Evolutionary conservation across 2,797 vertebrate species (phyloP).

Genomic region (Harpagifer antarcticus): DNA sequence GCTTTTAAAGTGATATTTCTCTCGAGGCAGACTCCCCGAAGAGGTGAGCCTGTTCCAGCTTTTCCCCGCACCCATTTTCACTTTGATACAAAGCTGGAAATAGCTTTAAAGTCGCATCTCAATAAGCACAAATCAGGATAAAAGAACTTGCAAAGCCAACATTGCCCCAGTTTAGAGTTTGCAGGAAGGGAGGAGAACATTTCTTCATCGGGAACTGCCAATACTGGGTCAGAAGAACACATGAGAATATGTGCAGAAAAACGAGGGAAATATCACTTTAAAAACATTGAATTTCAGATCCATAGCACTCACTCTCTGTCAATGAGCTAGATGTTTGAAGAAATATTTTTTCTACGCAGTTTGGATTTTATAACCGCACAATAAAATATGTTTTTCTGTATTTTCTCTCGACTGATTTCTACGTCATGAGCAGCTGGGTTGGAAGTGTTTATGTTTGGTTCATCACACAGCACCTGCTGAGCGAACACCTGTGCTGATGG

Average conservation of each 20-base stretch:
- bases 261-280: constrained; percentile 48
- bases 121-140: constrained; percentile 13
- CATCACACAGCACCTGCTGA: constrained; percentile 1
- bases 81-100: constrained; percentile 35
- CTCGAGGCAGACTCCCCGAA: constrained; percentile 21
- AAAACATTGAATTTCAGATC: constrained; percentile 29
- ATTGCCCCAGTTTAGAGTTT: constrained; percentile 49
- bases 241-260: constrained; percentile 34
- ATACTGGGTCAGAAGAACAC: constrained; percentile 55
- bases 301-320: constrained; percentile 35
- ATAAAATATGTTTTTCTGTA: constrained; percentile 72
- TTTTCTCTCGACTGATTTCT: neutral
- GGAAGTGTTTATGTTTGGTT: constrained; percentile 26
- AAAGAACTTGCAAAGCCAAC: neutral
- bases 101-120: neutral
- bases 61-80: neutral
- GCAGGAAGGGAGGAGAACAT: constrained; percentile 11
- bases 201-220: constrained; percentile 37
- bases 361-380: constrained; percentile 74
- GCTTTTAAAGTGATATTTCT: constrained; percentile 68
- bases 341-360: constrained; percentile 71
- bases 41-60: constrained; percentile 31
- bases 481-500: constrained; percentile 9
- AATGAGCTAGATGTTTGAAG: constrained; percentile 52
- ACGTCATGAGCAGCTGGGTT: neutral